These are phyloP conservation scores for Saccopteryx bilineata DNA, from an alignment of 2,113 vertebrate genomes.

Conservation along the genomic window DNA sequence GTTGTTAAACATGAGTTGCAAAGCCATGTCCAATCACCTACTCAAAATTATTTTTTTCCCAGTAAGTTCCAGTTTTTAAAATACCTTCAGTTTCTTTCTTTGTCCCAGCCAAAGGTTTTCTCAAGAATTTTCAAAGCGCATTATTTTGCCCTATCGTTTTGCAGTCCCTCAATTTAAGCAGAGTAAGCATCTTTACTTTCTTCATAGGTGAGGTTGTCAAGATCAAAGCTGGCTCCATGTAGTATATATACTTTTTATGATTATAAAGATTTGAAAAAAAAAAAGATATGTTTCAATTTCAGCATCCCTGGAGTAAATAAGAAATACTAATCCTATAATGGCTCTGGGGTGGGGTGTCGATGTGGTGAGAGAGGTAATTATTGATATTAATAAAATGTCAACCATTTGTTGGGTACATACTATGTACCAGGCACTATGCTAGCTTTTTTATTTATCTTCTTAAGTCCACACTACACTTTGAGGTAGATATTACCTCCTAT, in stretches of 20 bases:
- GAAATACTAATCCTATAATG: not conserved
- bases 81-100: not conserved
- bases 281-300: not conserved
- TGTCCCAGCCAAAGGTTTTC: not conserved
- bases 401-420: not conserved
- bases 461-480: not conserved
- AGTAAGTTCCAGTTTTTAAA: not conserved
- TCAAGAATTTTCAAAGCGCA: not conserved
- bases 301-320: not conserved
- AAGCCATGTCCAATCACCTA: not conserved
- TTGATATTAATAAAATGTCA: not conserved
- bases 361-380: not conserved
- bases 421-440: too few relatives aligned
- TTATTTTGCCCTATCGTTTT: not conserved
- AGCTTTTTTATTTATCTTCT: not conserved
- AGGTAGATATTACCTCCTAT: not conserved
- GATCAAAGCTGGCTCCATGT: not conserved
- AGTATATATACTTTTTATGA: not conserved
- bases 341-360: not conserved
- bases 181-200: not conserved
- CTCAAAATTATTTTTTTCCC: not conserved
- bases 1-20: not conserved
- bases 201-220: not conserved
- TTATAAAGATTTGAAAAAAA: not conserved
- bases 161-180: not conserved